phyloP scores from a whole-genome alignment of 2,113 vertebrate species.

The Oriolus oriolus region DNA sequence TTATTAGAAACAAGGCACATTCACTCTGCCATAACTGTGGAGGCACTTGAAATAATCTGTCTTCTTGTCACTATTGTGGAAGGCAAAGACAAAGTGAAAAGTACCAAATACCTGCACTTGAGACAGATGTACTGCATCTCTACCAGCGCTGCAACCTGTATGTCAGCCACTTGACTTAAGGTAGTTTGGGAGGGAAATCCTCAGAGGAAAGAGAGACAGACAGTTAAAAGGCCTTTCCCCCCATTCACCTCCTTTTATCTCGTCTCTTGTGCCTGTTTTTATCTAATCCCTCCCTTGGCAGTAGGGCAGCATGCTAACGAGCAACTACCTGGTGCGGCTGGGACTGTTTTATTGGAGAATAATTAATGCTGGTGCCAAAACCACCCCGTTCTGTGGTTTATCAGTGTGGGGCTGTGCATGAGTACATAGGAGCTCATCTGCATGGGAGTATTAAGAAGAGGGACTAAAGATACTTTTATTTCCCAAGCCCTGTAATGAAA shows the following conservation, averaged over 20 bases:
- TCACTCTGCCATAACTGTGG: not conserved
- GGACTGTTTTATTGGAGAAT: not conserved
- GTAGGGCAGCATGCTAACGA: not conserved
- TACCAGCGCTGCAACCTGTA: not conserved
- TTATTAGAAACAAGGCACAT: not conserved
- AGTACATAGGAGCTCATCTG: not conserved
- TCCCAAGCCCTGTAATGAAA: not conserved
- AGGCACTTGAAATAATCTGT: not conserved
- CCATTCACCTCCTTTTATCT: not conserved
- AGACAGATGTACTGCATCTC: not conserved
- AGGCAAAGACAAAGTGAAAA: not conserved
- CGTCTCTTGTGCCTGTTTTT: not conserved
- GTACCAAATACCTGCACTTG: not conserved
- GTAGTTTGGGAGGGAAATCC: not conserved
- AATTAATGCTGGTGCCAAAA: conserved; percentile 23
- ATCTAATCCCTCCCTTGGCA: not conserved
- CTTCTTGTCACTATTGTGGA: not conserved
- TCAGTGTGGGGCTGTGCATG: not conserved
- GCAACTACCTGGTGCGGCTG: not conserved
- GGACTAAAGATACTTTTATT: not conserved
- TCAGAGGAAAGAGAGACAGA: not conserved
- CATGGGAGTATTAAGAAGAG: not conserved
- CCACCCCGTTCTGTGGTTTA: not conserved
- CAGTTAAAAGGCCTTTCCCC: not conserved
- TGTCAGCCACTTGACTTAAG: not conserved